Evolutionary conservation across 2,797 vertebrate species (phyloP).

Genomic region (Hyperoplus lanceolatus): DNA sequence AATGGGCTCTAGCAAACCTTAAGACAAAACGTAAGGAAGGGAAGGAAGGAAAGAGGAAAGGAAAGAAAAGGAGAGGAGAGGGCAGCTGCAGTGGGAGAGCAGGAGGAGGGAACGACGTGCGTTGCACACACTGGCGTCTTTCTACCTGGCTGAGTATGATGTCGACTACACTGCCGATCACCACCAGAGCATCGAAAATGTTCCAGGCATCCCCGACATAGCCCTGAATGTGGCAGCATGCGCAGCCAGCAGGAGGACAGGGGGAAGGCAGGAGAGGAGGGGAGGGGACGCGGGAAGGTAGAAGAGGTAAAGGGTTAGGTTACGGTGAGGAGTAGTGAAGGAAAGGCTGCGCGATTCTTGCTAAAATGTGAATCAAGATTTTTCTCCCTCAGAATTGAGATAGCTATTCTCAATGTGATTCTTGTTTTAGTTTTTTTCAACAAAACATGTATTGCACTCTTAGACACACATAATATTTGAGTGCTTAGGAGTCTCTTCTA

Average conservation of each 20-base stretch:
- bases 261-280: conserved; percentile 23
- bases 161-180: conserved; percentile 99
- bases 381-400: too few species aligned
- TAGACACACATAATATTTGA: too few species aligned
- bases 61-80: conserved; percentile 30
- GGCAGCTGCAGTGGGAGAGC: conserved; percentile 39
- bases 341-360: too few species aligned
- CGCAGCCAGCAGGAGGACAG: conserved; percentile 75
- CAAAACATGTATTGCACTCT: too few species aligned
- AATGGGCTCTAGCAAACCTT: conserved; percentile 11
- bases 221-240: conserved; percentile 92
- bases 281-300: conserved; percentile 21
- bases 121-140: conserved; percentile 77
- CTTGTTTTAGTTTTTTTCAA: too few species aligned
- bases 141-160: conserved; percentile 99
- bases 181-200: conserved; percentile 99
- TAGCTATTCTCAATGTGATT: too few species aligned
- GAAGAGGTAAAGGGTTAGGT: conserved; percentile 42
- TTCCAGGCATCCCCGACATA: conserved; percentile 99
- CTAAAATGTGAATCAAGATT: too few species aligned
- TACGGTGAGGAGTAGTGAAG: conserved; percentile 26
- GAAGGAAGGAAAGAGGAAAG: conserved; percentile 43
- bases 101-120: conserved; percentile 55
- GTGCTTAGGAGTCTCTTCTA: too few species aligned
- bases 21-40: conserved; percentile 28